phyloP scores from a whole-genome alignment of 1,140 invertebrate genomes.

The Galleria mellonella region DNA sequence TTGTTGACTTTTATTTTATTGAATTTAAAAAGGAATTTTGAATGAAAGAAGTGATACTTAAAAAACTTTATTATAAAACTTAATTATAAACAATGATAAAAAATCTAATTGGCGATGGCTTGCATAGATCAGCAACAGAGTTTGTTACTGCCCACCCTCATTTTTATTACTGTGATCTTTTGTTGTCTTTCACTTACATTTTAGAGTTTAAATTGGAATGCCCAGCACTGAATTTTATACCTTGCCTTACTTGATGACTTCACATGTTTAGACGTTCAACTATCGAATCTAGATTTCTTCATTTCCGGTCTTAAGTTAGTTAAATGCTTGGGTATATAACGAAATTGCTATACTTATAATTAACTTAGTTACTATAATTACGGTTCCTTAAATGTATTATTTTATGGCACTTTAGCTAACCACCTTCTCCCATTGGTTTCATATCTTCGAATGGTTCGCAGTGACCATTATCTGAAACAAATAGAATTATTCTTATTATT shows the following conservation, averaged over 20 bases:
- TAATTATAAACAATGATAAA: conserved; percentile 46
- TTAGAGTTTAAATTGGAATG: conserved; percentile 57
- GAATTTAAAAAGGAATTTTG: background rate
- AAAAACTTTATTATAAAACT: conserved; percentile 53
- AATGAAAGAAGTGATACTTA: conserved; percentile 10
- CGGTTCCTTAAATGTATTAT: conserved; percentile 60
- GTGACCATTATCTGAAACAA: conserved; percentile 35
- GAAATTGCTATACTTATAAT: conserved; percentile 28
- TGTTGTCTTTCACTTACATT: conserved; percentile 49
- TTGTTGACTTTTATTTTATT: background rate
- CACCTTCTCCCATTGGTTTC: conserved; percentile 44
- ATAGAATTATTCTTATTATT: no score
- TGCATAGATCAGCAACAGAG: conserved; percentile 27
- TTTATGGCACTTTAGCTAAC: conserved; percentile 27
- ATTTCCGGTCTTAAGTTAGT: conserved; percentile 19
- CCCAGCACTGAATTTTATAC: conserved; percentile 39
- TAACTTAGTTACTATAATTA: conserved; percentile 61
- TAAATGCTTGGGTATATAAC: conserved; percentile 56
- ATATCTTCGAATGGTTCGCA: conserved; percentile 17
- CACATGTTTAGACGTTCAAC: background rate
- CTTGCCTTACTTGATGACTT: background rate
- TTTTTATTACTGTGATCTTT: conserved; percentile 23
- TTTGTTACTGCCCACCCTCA: conserved; percentile 17
- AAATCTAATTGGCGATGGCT: conserved; percentile 30
- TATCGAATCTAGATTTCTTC: conserved; percentile 2